Evolutionary conservation across 2,113 vertebrate genomes (phyloP).

Genomic region (Dinomys branickii): DNA sequence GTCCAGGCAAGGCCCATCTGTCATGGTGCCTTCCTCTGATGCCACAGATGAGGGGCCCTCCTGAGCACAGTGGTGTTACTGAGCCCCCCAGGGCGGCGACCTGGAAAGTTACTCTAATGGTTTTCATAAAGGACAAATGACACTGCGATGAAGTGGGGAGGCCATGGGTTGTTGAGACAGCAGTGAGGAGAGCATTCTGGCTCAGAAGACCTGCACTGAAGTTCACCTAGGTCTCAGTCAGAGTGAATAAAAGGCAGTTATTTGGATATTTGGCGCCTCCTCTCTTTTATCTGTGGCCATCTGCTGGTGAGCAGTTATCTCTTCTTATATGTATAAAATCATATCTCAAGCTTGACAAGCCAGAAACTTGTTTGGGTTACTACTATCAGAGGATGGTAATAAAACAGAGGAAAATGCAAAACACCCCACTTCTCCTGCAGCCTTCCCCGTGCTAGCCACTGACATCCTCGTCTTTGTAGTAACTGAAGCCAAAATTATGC

Average conservation of each 20-base stretch:
- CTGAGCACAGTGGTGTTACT: background rate
- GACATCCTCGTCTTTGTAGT: background rate
- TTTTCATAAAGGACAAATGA: background rate
- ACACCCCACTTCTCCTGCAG: no score
- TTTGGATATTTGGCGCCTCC: background rate
- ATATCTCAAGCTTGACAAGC: background rate
- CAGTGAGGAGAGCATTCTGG: background rate
- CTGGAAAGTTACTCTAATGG: background rate
- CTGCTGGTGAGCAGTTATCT: no score
- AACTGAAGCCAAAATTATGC: background rate
- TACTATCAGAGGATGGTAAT: no score
- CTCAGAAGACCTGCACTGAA: background rate
- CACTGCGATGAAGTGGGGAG: background rate
- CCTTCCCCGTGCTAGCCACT: background rate
- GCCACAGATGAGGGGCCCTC: background rate
- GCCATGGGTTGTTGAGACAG: background rate
- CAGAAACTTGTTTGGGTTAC: background rate
- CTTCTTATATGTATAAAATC: background rate
- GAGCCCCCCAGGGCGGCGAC: background rate
- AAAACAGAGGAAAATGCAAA: background rate
- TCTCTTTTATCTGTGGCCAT: background rate
- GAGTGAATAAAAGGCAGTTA: background rate
- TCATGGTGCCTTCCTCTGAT: background rate
- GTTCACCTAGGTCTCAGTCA: background rate
- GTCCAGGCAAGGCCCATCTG: background rate